A percentile compares a stretch with the other conserved stretches of the same genome.
Evolutionary conservation across 1,140 invertebrate genomes (phyloP).

Genomic region (Plectus sambesii): DNA sequence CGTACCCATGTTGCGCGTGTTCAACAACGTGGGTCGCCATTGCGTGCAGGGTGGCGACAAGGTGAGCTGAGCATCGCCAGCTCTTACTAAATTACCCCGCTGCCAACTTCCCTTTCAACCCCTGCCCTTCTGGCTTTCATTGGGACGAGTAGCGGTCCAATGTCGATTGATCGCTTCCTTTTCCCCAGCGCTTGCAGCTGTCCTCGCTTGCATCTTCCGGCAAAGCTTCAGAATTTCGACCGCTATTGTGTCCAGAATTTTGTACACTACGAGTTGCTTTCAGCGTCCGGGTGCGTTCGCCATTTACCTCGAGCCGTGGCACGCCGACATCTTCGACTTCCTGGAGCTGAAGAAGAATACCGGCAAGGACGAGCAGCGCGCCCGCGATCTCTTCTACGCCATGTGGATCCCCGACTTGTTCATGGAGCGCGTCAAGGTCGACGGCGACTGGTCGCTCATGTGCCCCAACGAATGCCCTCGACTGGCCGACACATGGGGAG

Average conservation of each 20-base stretch:
- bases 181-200: no score
- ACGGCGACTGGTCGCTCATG: conserved; percentile 86
- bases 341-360: conserved; percentile 85
- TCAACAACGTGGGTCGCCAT: no score
- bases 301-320: conserved; percentile 97
- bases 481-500: conserved; percentile 78
- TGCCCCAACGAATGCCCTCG: conserved; percentile 87
- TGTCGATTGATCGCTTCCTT: no score
- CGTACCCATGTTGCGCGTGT: no score
- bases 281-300: conserved; percentile 93
- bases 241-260: neutral
- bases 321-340: conserved; percentile 91
- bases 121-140: no score
- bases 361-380: conserved; percentile 79
- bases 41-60: no score
- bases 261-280: conserved; percentile 7
- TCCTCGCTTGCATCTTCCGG: no score
- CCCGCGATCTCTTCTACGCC: conserved; percentile 91
- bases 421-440: conserved; percentile 81
- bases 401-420: conserved; percentile 98
- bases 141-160: no score
- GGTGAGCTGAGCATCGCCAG: no score
- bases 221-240: no score
- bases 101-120: no score
- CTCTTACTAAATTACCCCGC: no score